Evolutionary conservation across 2,888 invertebrate genomes (phyloP).

Genomic region (Dysmachus trigonus): DNA sequence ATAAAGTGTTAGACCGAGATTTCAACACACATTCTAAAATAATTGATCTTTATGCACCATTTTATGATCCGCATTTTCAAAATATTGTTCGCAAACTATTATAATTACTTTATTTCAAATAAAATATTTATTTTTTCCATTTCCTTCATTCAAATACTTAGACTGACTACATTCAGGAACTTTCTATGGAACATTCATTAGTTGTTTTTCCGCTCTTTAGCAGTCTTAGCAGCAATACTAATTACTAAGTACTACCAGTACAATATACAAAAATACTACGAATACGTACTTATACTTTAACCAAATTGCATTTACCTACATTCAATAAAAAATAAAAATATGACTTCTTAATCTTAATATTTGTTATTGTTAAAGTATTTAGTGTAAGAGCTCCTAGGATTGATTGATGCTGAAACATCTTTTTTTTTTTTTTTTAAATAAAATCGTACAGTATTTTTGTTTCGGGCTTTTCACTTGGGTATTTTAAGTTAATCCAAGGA

Average conservation of each 20-base stretch:
- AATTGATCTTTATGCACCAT: no score
- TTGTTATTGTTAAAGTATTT: neutral
- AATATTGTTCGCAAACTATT: neutral
- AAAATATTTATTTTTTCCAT: neutral
- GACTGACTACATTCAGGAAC: neutral
- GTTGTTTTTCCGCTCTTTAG: neutral
- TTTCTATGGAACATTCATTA: neutral
- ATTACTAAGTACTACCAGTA: neutral
- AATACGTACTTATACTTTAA: neutral
- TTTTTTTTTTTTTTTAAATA: neutral
- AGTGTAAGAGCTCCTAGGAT: neutral
- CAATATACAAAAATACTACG: neutral
- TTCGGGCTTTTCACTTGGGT: neutral
- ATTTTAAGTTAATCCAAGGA: neutral
- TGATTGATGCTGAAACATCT: neutral
- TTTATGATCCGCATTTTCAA: neutral
- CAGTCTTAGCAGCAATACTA: neutral
- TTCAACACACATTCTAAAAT: no score
- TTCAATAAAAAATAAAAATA: neutral
- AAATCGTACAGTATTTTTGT: neutral
- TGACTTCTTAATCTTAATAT: neutral
- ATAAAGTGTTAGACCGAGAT: no score
- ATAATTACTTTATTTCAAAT: neutral
- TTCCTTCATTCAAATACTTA: neutral
- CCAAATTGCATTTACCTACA: neutral